These are phyloP conservation scores for Eristalis tenax DNA, from an alignment of 2,888 invertebrate genomes.

Conservation along the genomic window DNA sequence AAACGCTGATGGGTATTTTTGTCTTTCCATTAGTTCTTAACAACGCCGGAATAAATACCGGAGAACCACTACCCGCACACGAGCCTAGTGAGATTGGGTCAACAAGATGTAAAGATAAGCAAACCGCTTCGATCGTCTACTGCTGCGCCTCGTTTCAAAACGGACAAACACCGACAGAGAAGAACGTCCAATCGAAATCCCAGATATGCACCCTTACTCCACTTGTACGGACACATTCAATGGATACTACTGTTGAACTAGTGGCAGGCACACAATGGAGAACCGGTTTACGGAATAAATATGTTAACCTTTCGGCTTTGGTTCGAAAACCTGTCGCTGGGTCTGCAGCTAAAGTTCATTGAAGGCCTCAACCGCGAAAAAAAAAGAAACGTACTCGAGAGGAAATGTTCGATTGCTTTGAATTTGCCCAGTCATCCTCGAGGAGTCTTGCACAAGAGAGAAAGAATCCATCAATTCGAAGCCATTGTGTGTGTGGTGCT, in stretches of 20 bases:
- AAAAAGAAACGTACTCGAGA: not conserved
- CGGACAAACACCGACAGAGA: not conserved
- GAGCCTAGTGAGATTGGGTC: constrained; percentile 2
- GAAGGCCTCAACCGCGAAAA: constrained; percentile 32
- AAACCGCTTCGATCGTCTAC: not conserved
- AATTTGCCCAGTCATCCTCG: constrained; percentile 11
- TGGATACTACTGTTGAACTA: constrained; percentile 22
- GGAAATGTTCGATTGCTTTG: constrained; percentile 26
- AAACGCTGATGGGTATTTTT: not conserved
- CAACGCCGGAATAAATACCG: not conserved
- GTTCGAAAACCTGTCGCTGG: constrained; percentile 62
- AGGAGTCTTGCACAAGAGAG: constrained; percentile 18
- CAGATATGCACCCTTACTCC: constrained; percentile 22
- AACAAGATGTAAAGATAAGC: constrained; percentile 14
- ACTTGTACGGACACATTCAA: constrained; percentile 19
- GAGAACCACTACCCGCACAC: not conserved
- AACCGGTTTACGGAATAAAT: constrained; percentile 65
- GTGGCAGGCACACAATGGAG: constrained; percentile 26
- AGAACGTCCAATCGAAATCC: constrained; percentile 21
- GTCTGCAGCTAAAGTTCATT: constrained; percentile 57
- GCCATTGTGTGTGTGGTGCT: constrained; percentile 15
- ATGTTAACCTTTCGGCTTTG: constrained; percentile 49
- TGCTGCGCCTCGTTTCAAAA: not conserved
- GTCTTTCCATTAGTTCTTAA: not conserved
- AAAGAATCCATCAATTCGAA: constrained; percentile 35